phyloP scores from a whole-genome alignment of 2,797 vertebrate species.

The Vespertilio murinus region DNA sequence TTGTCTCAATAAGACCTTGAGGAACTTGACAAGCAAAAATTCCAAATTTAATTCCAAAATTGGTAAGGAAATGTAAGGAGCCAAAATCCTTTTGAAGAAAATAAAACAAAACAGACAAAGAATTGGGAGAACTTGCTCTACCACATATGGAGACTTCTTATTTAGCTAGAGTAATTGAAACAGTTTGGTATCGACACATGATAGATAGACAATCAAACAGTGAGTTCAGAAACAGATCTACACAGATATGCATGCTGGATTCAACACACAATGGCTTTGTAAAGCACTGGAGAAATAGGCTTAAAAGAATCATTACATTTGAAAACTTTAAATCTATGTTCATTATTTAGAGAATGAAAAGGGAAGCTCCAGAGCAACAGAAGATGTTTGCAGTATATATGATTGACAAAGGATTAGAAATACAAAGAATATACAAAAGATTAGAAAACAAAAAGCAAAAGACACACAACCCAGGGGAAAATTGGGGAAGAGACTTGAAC shows the following conservation, averaged over 20 bases:
- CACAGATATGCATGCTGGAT: neutral
- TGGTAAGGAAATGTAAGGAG: neutral
- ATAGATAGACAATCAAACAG: neutral
- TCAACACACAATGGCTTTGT: neutral
- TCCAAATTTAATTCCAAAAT: conserved; percentile 28
- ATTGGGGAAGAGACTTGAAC: conserved; percentile 29
- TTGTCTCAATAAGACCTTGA: neutral
- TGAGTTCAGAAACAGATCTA: neutral
- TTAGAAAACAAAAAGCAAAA: conserved; percentile 36
- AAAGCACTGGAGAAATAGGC: neutral
- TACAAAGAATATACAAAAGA: neutral
- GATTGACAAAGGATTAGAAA: neutral
- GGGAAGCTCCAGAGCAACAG: neutral
- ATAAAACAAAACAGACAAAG: neutral
- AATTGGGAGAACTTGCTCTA: neutral
- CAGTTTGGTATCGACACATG: neutral
- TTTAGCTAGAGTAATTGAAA: neutral
- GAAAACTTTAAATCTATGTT: neutral
- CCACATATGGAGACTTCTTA: neutral
- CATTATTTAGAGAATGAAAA: neutral
- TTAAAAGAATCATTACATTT: neutral
- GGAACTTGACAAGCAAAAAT: neutral
- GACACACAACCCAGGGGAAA: conserved; percentile 11
- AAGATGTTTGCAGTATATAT: neutral
- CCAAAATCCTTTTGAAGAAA: conserved; percentile 32